Evolutionary conservation across 2,888 invertebrate species (phyloP), one percentile per base, ranked within the genome.

Genomic region (Epirrhoe tristata): DNA sequence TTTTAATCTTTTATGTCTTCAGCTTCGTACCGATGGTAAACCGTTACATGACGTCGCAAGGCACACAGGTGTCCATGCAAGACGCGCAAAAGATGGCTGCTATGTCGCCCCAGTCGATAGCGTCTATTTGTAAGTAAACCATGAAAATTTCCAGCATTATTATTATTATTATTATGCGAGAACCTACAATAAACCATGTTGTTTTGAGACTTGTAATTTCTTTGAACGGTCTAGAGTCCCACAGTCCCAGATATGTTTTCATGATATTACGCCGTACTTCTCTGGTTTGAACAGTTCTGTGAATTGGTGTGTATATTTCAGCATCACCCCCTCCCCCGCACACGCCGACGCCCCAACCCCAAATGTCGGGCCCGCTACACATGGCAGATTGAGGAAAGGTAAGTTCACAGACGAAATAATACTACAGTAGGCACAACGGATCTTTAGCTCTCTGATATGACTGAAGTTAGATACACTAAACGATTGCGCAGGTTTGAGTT

Each of bases 11-110:
- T 7, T 39, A 1, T 74, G 8, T 69, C 86, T 84, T 32, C 84
- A 94, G 94, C 76, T 94, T 94, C 76, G 94, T 92, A 74, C 94
- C 93, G 66, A 89, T 94, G 89, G 93, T 93, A 80, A 93, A 93
- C 78, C 92, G 94, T 59, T 94, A 94, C 79, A 93, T 94, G 93
- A 94, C 94, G 64, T 93, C 94, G 2, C 94, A 94, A 77, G 93
- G 94, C 74, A 94, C 94, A 32, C 93, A 93, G 81, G 93, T 94
- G 72, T 93, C 93, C 7, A 89, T 94, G 89, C 93, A 93, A 77
- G 93, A 93, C 77, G 87, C 91, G 50, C 82, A 84, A 58, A 94
- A 93, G 77, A 87, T 93, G 92, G 88, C 92, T 58, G 92, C 93
- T 61, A 89, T 94, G 91, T 94, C 94, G 70, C 94, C 94, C 32